Base-by-base conservation (phyloP, 2,888 invertebrate genomes). In the Meta bourneti region DNA sequence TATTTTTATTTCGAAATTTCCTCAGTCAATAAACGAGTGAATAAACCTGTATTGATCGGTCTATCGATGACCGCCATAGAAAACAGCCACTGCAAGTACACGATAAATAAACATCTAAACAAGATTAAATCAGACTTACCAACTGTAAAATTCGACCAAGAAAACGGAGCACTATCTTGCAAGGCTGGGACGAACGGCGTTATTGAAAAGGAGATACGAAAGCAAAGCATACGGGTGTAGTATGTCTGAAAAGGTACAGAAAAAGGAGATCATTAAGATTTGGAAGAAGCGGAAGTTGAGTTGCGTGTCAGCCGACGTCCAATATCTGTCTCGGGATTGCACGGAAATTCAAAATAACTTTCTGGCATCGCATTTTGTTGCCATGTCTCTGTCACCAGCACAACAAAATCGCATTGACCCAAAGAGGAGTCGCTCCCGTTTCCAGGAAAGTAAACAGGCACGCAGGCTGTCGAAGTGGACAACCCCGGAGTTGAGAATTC, bases 371-470 rank as follows among this genome's bases (percentile, higher is more conserved):
- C n/a, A 79, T 79, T 78, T 90, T 84, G 90, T 90, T 90, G 90
- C 90, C 79, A 90, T 90, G 90, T 83, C 70, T 79, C 90, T 70
- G 79, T 90, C 84, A 80, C 34, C 54, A 74, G 85, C 85, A 90
- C 90, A 90, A 90, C 90, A 90, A 85, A 90, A 85, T 78, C 52
- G n/a, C 70, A 87, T 74, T 90, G 90, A 90, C 90, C 90, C 74
- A 90, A 8, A 75, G 80, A 80, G 34, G 74, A 16, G 79, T 5
- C 13, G 20, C n/a, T 74, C 69, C 7, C 9, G 9, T 61, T 85
- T 19, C 6, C 13, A 8, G 52, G 19, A 34, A 80, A 80, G 69
- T 85, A 85, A 75, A 90, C 75, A 90, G 74, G 80, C 49, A 34
- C 74, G 52, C 20, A 61, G 9, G 34, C 4, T 34, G 1, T 2